A percentile compares a stretch with the other conserved stretches of the same genome.
Conservation (phyloP, 2,888 invertebrate genomes). For the Pogonocherus hispidulus region DNA sequence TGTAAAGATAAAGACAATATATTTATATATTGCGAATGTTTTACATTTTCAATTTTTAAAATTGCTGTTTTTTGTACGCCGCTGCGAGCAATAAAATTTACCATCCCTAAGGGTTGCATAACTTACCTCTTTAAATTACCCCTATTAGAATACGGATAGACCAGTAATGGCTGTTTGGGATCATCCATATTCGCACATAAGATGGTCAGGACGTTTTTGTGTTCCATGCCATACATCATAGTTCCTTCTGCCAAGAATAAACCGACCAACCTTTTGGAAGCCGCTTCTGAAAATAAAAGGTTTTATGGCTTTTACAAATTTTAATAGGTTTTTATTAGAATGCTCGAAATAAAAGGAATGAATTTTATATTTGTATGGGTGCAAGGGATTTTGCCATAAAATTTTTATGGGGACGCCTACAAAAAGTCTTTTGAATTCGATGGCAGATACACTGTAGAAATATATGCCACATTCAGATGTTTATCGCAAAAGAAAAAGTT, state of each 20-base stretch:
- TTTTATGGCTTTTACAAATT: constrained; percentile 30
- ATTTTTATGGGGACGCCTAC: neutral
- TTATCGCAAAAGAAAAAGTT: too few species aligned
- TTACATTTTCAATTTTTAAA: too few species aligned
- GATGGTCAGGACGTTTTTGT: constrained; percentile 80
- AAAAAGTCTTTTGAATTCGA: neutral
- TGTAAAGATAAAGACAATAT: constrained; percentile 46
- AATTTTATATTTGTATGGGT: constrained; percentile 26
- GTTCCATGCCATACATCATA: constrained; percentile 79
- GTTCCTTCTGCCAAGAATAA: constrained; percentile 81
- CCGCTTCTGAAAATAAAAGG: constrained; percentile 72
- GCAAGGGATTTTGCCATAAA: constrained; percentile 10
- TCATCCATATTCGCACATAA: constrained; percentile 77
- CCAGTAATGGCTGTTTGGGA: constrained; percentile 75
- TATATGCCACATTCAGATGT: too few species aligned
- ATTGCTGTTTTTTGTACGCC: too few species aligned
- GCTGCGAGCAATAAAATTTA: constrained; percentile 19
- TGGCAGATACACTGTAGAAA: neutral
- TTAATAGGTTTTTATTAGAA: constrained; percentile 36
- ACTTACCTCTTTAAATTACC: constrained; percentile 79
- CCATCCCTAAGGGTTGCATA: constrained; percentile 30
- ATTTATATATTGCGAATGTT: too few species aligned
- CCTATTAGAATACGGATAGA: constrained; percentile 79
- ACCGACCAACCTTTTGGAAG: constrained; percentile 80
- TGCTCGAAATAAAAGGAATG: constrained; percentile 38